Base-by-base conservation (phyloP, 2,797 vertebrate species). In the Takifugu ocellatus region DNA sequence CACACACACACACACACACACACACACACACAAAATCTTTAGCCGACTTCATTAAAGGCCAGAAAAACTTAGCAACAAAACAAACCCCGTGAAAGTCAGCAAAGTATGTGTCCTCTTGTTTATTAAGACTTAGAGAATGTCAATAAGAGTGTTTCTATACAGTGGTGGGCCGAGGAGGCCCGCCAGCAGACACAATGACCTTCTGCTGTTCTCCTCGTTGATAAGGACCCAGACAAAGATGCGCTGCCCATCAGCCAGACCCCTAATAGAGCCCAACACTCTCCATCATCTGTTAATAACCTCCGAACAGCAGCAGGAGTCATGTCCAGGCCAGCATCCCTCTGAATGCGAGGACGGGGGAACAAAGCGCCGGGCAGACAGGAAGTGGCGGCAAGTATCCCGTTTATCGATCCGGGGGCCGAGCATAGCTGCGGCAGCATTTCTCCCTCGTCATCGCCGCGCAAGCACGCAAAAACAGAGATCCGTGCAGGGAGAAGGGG, bases 41-140 rank as follows among this genome's bases (percentile, higher is more conserved):
- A 55, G 54, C 56, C 42, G 64, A 70, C 61, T 68, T 52, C 66
- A 77, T 74, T 81, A 77, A 86, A 85, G 76, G 76, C 73, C 75
- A 80, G 72, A 83, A 68, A 25, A 16, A 16, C 62, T 76, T 74
- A 48, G 42, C 71, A 72, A 84, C 81, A 88, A 88, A 83, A 78
- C 59, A 76, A 76, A 78, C 39, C 50, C 62, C 70, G 56, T 49
- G 59, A 68, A 66, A 86, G 77, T 80, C 68, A 49, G 66, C 61
- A 75, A 87, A 86, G 68, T 86, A 85, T 90, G 84, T 79, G 77
- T 84, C 69, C 56, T 80, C 82, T 86, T 84, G 84, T 90, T 89
- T 88, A 88, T 87, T 84, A 86, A 84, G 81, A 85, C 83, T 87
- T 82, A 56, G 56, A 77, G 84, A 88, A 88, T 86, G 87, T 87